These are phyloP conservation scores for Anabacerthia variegaticeps DNA, from an alignment of 2,797 vertebrate species.

Conservation along the genomic window DNA sequence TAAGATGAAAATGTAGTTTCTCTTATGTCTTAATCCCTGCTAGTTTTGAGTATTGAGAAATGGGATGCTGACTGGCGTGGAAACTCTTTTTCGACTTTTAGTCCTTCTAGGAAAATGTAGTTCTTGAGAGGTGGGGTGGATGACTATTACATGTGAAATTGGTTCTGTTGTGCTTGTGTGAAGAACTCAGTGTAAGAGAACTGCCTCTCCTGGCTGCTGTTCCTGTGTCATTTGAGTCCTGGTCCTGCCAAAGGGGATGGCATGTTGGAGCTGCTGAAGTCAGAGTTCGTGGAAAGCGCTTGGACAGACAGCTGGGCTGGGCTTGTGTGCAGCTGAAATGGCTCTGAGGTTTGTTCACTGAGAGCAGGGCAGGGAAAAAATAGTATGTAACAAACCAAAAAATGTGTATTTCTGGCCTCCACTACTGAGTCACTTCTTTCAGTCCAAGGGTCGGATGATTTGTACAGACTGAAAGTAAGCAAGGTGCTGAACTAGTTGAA, in stretches of 20 bases:
- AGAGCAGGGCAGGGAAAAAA: background rate
- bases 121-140: background rate
- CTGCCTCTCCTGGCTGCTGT: conserved; percentile 6
- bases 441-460: background rate
- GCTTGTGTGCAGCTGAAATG: background rate
- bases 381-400: background rate
- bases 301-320: background rate
- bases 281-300: background rate
- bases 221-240: conserved; percentile 28
- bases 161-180: background rate
- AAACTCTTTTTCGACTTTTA: background rate
- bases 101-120: background rate
- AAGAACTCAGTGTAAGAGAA: background rate
- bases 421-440: background rate
- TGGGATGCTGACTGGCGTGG: background rate
- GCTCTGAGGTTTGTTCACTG: background rate
- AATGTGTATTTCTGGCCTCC: background rate
- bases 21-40: background rate
- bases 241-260: background rate
- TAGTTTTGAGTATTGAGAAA: background rate
- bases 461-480: background rate
- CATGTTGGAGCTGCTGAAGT: background rate
- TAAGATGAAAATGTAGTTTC: background rate
- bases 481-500: conserved; percentile 30
- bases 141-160: background rate